These are phyloP conservation scores for Papio anubis DNA, from an alignment of 2,113 vertebrate genomes.

Conservation along the genomic window DNA sequence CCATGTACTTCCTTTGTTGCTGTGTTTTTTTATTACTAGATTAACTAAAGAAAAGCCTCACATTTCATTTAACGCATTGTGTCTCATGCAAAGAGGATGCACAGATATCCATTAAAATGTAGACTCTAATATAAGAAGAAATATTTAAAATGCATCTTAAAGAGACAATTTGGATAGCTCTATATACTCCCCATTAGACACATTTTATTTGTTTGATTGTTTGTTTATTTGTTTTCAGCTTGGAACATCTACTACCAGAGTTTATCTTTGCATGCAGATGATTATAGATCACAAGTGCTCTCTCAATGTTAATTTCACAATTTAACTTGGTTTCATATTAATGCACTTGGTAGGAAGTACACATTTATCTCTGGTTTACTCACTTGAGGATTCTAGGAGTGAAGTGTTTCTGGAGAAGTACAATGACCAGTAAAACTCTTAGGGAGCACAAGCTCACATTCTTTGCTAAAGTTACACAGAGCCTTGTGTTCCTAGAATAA, in stretches of 20 bases:
- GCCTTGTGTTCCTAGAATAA: not conserved
- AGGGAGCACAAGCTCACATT: not conserved
- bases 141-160: not conserved
- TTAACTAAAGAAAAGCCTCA: not conserved
- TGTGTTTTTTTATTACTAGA: not conserved
- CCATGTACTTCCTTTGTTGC: not conserved
- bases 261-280: not conserved
- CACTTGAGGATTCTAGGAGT: not conserved
- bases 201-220: not conserved
- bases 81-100: not conserved
- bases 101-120: not conserved
- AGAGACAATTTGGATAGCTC: not conserved
- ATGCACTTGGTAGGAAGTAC: not conserved
- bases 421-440: not conserved
- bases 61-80: not conserved
- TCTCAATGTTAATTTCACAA: not conserved
- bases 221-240: not conserved
- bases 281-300: not conserved
- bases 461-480: not conserved
- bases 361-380: not conserved
- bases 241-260: not conserved
- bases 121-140: not conserved
- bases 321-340: conserved; percentile 13
- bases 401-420: not conserved
- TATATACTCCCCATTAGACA: not conserved